phyloP scores from a whole-genome alignment of 2,888 invertebrate genomes.

The Eupithecia abbreviata region DNA sequence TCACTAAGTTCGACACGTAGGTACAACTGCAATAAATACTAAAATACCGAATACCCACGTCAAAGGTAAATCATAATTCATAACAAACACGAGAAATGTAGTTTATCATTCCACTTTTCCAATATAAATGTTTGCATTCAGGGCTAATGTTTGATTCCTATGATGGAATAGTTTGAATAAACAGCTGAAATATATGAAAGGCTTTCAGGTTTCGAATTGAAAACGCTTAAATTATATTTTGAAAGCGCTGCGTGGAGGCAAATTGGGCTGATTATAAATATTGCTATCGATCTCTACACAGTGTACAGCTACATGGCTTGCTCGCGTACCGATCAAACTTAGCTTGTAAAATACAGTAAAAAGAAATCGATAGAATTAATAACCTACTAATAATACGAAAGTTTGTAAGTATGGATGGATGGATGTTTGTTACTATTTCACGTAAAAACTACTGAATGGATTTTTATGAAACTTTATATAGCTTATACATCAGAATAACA shows the following conservation, averaged over 20 bases:
- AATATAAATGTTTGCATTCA: slow-evolving; percentile 2
- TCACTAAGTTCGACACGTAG: neutral
- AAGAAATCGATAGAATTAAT: too few relatives aligned
- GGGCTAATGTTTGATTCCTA: neutral
- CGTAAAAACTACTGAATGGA: too few relatives aligned
- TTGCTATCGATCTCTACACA: neutral
- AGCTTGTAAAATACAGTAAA: neutral
- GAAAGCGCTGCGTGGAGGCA: neutral
- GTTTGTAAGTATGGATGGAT: too few relatives aligned
- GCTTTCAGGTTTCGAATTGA: neutral
- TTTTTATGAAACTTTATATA: too few relatives aligned
- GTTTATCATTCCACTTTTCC: neutral
- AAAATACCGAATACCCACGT: neutral
- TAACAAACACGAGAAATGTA: neutral
- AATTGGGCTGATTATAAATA: neutral
- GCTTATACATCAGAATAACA: too few relatives aligned
- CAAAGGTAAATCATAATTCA: neutral
- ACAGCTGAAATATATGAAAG: neutral
- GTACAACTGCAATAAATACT: neutral
- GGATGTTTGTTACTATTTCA: too few relatives aligned
- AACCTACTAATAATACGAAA: too few relatives aligned
- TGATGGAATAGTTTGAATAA: slow-evolving; percentile 2
- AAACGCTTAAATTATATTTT: neutral
- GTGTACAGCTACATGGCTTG: neutral
- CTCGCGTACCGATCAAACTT: neutral